A percentile compares a stretch with the other conserved stretches of the same genome.
Conservation (phyloP, 2,888 invertebrate genomes). For the Papilio elwesi region DNA sequence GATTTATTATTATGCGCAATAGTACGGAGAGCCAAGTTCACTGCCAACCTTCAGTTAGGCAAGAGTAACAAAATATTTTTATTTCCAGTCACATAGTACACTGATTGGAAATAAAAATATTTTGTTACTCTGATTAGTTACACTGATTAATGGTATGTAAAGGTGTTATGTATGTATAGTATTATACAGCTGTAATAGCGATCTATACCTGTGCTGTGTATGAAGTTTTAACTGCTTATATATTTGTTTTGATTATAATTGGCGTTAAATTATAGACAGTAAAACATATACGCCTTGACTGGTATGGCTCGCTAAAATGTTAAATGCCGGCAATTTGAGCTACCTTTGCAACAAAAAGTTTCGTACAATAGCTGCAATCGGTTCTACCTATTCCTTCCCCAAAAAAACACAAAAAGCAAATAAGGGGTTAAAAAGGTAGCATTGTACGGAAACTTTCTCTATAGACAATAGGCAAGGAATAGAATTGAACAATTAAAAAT, state of each 20-base stretch:
- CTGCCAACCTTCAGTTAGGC: too few species aligned
- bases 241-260: not conserved
- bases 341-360: slow-evolving; percentile 40
- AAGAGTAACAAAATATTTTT: too few species aligned
- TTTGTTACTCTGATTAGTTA: too few species aligned
- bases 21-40: too few species aligned
- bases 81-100: too few species aligned
- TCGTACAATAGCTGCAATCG: slow-evolving; percentile 49
- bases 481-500: slow-evolving; percentile 10
- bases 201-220: too few species aligned
- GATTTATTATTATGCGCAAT: not conserved
- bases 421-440: slow-evolving; percentile 68
- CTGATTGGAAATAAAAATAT: too few species aligned
- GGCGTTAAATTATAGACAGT: not conserved
- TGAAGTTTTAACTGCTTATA: not conserved
- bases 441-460: slow-evolving; percentile 71
- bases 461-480: slow-evolving; percentile 59
- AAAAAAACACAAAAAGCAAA: slow-evolving; percentile 57
- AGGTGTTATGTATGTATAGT: too few species aligned
- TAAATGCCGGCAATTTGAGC: slow-evolving; percentile 15
- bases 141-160: too few species aligned
- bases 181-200: too few species aligned
- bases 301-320: slow-evolving; percentile 23
- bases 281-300: not conserved
- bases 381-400: slow-evolving; percentile 35